phyloP scores from a whole-genome alignment of 2,113 vertebrate species.

The Sigmodon hispidus region DNA sequence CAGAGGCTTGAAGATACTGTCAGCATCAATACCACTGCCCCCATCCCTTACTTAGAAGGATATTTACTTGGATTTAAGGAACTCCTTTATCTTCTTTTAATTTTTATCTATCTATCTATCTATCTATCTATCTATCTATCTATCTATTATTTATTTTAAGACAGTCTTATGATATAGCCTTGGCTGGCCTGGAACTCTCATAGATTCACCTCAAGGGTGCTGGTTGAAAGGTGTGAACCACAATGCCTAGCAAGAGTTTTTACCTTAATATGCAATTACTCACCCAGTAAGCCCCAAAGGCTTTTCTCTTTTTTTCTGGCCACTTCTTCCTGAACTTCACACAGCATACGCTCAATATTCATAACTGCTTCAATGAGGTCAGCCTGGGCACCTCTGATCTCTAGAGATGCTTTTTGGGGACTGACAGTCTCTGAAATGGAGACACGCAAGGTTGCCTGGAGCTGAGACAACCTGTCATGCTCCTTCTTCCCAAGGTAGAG shows the following conservation, averaged over 20 bases:
- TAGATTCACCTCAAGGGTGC: neutral
- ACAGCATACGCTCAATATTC: conserved; percentile 87
- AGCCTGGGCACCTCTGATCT: conserved; percentile 77
- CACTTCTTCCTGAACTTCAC: conserved; percentile 82
- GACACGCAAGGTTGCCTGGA: conserved; percentile 49
- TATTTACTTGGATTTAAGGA: neutral
- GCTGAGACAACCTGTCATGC: conserved; percentile 78
- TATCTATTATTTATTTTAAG: neutral
- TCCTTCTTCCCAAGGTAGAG: conserved; percentile 84
- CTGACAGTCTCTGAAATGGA: conserved; percentile 80
- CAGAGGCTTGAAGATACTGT: neutral
- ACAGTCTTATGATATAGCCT: neutral
- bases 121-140: too few species aligned
- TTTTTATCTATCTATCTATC: neutral
- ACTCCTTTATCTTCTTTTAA: neutral
- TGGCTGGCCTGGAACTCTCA: neutral
- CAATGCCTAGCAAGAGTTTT: neutral
- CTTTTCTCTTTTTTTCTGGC: conserved; percentile 66
- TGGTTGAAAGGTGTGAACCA: neutral
- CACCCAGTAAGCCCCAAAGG: conserved; percentile 79
- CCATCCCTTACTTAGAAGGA: neutral
- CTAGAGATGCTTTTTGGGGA: conserved; percentile 77
- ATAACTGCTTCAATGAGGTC: conserved; percentile 76
- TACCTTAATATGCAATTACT: conserved; percentile 65
- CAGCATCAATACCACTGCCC: neutral